Base-by-base conservation (phyloP, 1,140 invertebrate species). In the Leptopilina clavipes region DNA sequence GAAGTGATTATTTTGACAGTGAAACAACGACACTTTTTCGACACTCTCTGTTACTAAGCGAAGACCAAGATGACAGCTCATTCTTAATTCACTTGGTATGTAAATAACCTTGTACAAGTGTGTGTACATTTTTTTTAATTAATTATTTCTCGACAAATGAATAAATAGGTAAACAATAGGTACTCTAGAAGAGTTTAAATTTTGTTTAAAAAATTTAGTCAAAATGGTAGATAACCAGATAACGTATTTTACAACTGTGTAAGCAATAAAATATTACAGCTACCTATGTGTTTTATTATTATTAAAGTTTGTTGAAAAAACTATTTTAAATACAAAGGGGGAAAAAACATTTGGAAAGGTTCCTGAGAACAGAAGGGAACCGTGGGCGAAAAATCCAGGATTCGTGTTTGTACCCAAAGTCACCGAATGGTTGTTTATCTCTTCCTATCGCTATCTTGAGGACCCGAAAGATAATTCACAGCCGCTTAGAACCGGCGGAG, bases 1-100 rank as follows among this genome's bases (percentile, higher is more conserved):
- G 88, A 87, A 88, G 85, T 85, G 82, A 86, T 87, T 86, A 89
- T 88, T 87, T 88, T 6, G 81, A 83, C 82, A 85, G 22, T 17
- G 7, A 31, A 54, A 70, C n/a, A 70, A 18, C 25, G n/a, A 65
- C 56, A 56, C 65, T 72, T 73, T 48, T 70, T 70, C 59, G 40
- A 7, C 19, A 31, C 52, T 22, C 56, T 25, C 45, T 17, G n/a
- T 71, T 65, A 56, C 31, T 65, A 52, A 43, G n/a, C 19, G 45
- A 71, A 73, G 76, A 72, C 80, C 72, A 83, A 82, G 76, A 82
- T 76, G 78, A 87, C 83, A 84, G 74, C 77, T 84, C 84, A 84
- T 85, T 86, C 80, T 86, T 84, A 88, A 86, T 78, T 77, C 83
- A 45, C n/a, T n/a, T n/a, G n/a, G n/a, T n/a, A n/a, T n/a, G n/a